Base-by-base conservation (phyloP, 2,888 invertebrate species). In the Latrodectus elegans region DNA sequence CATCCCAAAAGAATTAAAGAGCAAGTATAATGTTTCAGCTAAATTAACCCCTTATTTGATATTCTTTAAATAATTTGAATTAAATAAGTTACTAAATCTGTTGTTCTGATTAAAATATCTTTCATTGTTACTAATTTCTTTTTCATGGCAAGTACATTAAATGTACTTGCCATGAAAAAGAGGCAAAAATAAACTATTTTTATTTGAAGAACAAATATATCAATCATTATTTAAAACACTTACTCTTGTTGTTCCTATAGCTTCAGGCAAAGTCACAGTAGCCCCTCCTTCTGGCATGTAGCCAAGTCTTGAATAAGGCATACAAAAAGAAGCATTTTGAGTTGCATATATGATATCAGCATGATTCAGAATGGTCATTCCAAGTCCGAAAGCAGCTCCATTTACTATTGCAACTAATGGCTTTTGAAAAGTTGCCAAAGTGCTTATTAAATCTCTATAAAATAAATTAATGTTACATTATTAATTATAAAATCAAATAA, bases 261-360 rank as follows among this genome's bases (percentile, higher is more conserved):
- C 92, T 89, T 94, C 93, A 0, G 95, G 94, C 55, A 95, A 92
- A 1, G 95, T 94, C 88, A 95, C 93, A 6, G 95, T 94, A 60
- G 95, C 95, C 73, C 95, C 94, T 8, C 95, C 96, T 91, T 96
- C 96, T 22, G 95, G 95, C 65, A 95, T 94, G 90, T 95, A 95
- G 8, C 95, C 95, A 70, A 95, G 92, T 84, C 94, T 93, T 4
- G 94, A 93, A 91, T 95, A 95, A 4, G 95, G 95, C 17, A 95
- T 94, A 91, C 95, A 94, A 92, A 98, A 98, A 9, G 95, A 95
- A 67, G 97, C 95, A 90, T 95, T 95, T 91, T 97, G 97, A 89
- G 96, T 95, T 12, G 97, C 96, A 91, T 97, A 94, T 4, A 96
- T 95, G 91, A 97, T 94, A 93, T 98, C 98, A 92, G 96, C 96